phyloP scores from a whole-genome alignment of 2,797 vertebrate species.

The Notamacropus eugenii region DNA sequence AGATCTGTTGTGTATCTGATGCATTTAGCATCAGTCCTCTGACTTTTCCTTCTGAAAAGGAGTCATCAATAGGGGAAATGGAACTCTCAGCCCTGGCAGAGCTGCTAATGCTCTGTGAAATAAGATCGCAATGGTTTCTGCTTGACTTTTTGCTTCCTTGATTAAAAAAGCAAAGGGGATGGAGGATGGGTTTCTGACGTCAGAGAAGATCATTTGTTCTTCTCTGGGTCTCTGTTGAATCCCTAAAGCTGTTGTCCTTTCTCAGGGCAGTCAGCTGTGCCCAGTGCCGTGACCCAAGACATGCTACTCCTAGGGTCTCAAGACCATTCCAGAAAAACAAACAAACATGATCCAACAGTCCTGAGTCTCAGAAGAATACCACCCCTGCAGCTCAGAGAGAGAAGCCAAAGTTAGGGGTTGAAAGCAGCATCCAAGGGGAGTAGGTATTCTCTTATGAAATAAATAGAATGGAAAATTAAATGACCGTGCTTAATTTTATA shows the following conservation, averaged over 20 bases:
- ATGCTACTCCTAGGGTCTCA: not conserved
- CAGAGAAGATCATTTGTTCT: not conserved
- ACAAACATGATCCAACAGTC: not conserved
- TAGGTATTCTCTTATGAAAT: not conserved
- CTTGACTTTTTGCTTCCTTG: conserved; percentile 3
- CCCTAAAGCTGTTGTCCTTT: not conserved
- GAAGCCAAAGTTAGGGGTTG: not conserved
- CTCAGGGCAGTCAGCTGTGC: not conserved
- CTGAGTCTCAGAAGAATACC: not conserved
- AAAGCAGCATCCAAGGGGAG: not conserved
- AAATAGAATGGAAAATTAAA: not conserved
- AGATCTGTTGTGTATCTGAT: not conserved
- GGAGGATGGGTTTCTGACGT: not conserved
- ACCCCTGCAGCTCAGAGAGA: not conserved
- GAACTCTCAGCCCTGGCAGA: not conserved
- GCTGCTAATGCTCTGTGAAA: conserved; percentile 3
- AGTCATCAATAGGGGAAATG: conserved; percentile 11
- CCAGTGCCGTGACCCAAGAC: not conserved
- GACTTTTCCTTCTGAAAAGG: not conserved
- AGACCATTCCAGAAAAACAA: not conserved
- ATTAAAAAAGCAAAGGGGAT: not conserved
- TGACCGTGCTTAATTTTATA: not conserved
- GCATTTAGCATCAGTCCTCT: not conserved
- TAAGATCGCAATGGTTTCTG: conserved; percentile 7
- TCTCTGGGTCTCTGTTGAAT: not conserved